Percentiles rank a stretch among this genome's conserved stretches.
Conservation (phyloP, 2,113 vertebrate species). For the Odocoileus virginianus region DNA sequence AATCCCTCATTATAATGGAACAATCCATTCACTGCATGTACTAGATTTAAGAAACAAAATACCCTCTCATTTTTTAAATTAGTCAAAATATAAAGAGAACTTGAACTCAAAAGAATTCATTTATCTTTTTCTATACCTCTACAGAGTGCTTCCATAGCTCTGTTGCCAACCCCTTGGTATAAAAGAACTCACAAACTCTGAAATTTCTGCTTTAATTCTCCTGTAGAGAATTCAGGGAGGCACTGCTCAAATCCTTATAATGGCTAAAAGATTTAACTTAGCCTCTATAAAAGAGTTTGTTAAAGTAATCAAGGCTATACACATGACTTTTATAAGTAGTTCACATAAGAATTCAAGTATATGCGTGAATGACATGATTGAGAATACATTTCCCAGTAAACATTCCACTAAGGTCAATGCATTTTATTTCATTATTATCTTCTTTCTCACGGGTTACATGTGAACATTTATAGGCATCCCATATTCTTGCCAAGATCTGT, state of each 20-base stretch:
- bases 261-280: not conserved
- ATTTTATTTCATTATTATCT: not conserved
- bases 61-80: slow-evolving; percentile 8
- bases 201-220: not conserved
- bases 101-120: slow-evolving; percentile 17
- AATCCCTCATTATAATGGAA: not conserved
- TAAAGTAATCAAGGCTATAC: not conserved
- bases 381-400: not conserved
- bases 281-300: not conserved
- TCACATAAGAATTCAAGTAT: not conserved
- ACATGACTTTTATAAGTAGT: not conserved
- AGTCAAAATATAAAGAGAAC: not conserved
- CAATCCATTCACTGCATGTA: not conserved
- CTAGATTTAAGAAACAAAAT: slow-evolving; percentile 16
- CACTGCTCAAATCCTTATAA: not conserved
- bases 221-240: not conserved
- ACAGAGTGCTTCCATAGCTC: not conserved
- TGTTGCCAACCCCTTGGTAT: not conserved
- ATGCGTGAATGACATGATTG: not conserved
- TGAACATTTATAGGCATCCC: not conserved
- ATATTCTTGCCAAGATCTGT: slow-evolving; percentile 2
- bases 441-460: not conserved
- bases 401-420: not conserved
- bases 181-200: not conserved
- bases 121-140: not conserved